Evolutionary conservation across 2,888 invertebrate genomes (phyloP).

Genomic region (Oscheius onirici): DNA sequence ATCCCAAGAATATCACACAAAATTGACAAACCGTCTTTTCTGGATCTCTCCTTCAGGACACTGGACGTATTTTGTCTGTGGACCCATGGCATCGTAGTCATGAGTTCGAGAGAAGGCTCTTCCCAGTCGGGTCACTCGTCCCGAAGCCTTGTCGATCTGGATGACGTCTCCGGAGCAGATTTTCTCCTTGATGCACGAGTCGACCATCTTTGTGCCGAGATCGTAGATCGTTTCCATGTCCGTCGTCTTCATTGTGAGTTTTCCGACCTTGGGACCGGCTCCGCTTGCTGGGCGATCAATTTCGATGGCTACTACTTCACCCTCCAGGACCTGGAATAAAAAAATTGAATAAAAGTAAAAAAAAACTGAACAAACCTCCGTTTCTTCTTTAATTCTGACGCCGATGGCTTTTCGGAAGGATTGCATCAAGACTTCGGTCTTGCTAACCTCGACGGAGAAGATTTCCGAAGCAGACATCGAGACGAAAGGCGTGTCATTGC

Average conservation of each 20-base stretch:
- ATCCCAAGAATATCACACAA: too few relatives aligned
- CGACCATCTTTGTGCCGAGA: slow-evolving; percentile 80
- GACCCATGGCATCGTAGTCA: slow-evolving; percentile 96
- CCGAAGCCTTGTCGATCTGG: slow-evolving; percentile 97
- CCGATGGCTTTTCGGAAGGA: slow-evolving; percentile 93
- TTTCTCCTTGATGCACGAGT: slow-evolving; percentile 78
- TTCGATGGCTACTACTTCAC: slow-evolving; percentile 96
- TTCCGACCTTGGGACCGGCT: slow-evolving; percentile 75
- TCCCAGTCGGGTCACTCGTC: slow-evolving; percentile 73
- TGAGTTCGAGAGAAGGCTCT: slow-evolving; percentile 93
- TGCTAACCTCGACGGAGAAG: slow-evolving; percentile 97
- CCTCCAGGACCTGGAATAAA: slow-evolving; percentile 88
- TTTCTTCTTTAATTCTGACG: slow-evolving; percentile 86
- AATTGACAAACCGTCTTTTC: slow-evolving; percentile 79
- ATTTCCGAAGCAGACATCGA: slow-evolving; percentile 94
- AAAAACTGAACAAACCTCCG: slow-evolving; percentile 55
- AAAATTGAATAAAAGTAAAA: neutral
- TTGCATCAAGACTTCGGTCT: slow-evolving; percentile 96
- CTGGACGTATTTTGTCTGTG: slow-evolving; percentile 86
- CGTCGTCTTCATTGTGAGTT: slow-evolving; percentile 94
- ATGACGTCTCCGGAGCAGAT: slow-evolving; percentile 85
- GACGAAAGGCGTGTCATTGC: slow-evolving; percentile 91
- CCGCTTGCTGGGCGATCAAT: slow-evolving; percentile 93
- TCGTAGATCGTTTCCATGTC: slow-evolving; percentile 99
- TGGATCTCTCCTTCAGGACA: slow-evolving; percentile 98